Evolutionary conservation across 2,888 invertebrate species (phyloP).

Genomic region (Luperina nickerlii): DNA sequence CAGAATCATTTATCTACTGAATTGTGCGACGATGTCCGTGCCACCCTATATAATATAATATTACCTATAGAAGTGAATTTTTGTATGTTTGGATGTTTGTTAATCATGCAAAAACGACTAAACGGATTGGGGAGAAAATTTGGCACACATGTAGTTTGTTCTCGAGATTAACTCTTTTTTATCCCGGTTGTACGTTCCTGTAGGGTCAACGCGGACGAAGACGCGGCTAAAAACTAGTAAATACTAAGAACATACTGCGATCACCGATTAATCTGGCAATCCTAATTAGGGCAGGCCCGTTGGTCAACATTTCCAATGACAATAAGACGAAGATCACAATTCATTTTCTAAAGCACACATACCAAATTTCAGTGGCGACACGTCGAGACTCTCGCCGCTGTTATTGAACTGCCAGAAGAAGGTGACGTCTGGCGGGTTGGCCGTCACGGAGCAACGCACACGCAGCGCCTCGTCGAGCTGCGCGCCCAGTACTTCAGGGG

Average conservation of each 20-base stretch:
- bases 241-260: neutral
- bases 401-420: constrained; percentile 98
- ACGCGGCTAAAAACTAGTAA: neutral
- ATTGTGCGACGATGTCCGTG: too few species aligned
- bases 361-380: constrained; percentile 92
- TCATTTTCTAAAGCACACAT: constrained; percentile 54
- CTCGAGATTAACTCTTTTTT: neutral
- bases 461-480: constrained; percentile 95
- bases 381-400: constrained; percentile 96
- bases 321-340: neutral
- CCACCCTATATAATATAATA: neutral
- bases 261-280: neutral
- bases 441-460: constrained; percentile 96
- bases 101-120: neutral
- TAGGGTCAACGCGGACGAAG: neutral
- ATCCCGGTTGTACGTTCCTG: neutral
- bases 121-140: neutral
- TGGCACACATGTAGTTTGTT: neutral
- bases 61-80: neutral
- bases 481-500: constrained; percentile 95
- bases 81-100: neutral
- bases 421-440: constrained; percentile 95
- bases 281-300: neutral
- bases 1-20: too few species aligned
- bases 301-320: neutral